Evolutionary conservation across 2,888 invertebrate genomes (phyloP), one percentile per base, ranked within the genome.

Genomic region (Caenorhabditis virilis): DNA sequence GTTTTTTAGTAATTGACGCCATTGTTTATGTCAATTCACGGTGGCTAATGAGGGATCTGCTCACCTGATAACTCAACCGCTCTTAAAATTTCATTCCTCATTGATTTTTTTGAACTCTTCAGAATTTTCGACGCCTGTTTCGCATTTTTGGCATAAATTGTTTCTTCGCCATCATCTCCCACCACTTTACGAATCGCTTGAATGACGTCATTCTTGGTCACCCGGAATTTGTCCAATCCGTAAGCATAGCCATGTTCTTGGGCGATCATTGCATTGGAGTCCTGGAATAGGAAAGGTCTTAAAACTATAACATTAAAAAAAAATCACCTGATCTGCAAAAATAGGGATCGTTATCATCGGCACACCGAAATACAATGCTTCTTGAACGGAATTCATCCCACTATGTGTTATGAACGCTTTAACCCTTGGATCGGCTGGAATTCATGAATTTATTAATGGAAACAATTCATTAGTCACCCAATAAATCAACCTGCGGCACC

Each of bases 301-400:
- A 6, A 30, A 36, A n/a, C n/a, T 9, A 5, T 9, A n/a, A 25
- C 13, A 42, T 25, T 20, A 13, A 25, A 15, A 22, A 11, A 42
- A 41, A 60, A 1, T 9, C 22, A 65, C 65, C 45, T 66, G 66
- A 47, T 66, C 66, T 6, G 57, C 66, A 26, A 66, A 66, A 30
- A 66, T 54, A 6, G 66, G 66, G 33, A 66, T 26, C 6, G 55
- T 50, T n/a, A 66, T 47, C 35, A 62, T 39, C 0, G 66, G 66
- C 9, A 66, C 66, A 11, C 66, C 66, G 35, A 57, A 62, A 6
- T 27, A 39, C 1, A 66, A 23, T 1, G 62, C 23, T 50, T 66
- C 66, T 23, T 53, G 57, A 4, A 66, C 51, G 7, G 66, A 66
- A 41, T 66, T 66, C 62, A 66, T 62, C 33, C 66, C 66, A 43